Conservation (phyloP, 1,140 invertebrate species). For the Brachionus asplanchnoidis region DNA sequence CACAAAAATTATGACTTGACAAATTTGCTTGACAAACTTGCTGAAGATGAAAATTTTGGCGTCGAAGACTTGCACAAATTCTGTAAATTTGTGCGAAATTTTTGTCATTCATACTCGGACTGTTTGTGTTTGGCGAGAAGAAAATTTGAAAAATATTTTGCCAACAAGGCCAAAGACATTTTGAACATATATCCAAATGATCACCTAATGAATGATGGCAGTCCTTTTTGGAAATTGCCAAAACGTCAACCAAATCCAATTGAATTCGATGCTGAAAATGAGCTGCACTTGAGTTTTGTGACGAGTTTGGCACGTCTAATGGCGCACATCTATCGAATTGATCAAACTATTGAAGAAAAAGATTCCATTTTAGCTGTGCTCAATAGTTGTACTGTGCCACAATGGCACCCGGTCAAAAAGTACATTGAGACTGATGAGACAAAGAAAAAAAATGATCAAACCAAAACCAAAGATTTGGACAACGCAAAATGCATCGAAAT, state of each 20-base stretch:
- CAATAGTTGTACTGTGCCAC: slow-evolving; percentile 56
- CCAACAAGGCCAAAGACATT: slow-evolving; percentile 56
- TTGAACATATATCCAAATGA: slow-evolving; percentile 55
- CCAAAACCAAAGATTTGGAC: neutral
- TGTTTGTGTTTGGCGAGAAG: slow-evolving; percentile 53
- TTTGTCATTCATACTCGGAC: slow-evolving; percentile 47
- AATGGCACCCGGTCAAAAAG: slow-evolving; percentile 28
- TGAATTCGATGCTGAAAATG: slow-evolving; percentile 47
- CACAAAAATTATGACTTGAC: slow-evolving; percentile 44
- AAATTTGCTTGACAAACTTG: slow-evolving; percentile 47
- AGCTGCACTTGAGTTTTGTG: slow-evolving; percentile 51
- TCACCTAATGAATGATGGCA: neutral
- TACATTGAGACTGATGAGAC: slow-evolving; percentile 69
- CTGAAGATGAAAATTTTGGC: slow-evolving; percentile 44
- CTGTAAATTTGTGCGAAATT: slow-evolving; percentile 46
- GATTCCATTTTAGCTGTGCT: slow-evolving; percentile 72
- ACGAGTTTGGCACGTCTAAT: slow-evolving; percentile 48
- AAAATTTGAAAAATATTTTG: slow-evolving; percentile 59
- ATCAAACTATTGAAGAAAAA: slow-evolving; percentile 57
- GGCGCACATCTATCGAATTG: slow-evolving; percentile 45
- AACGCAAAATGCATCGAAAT: slow-evolving; percentile 15
- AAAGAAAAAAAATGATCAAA: slow-evolving; percentile 87
- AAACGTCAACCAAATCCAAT: slow-evolving; percentile 52
- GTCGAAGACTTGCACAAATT: slow-evolving; percentile 50
- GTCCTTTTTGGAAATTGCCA: slow-evolving; percentile 53